Percentiles rank a stretch among this genome's conserved stretches.
phyloP scores from a whole-genome alignment of 2,888 invertebrate genomes.

The Apodemia duryi region DNA sequence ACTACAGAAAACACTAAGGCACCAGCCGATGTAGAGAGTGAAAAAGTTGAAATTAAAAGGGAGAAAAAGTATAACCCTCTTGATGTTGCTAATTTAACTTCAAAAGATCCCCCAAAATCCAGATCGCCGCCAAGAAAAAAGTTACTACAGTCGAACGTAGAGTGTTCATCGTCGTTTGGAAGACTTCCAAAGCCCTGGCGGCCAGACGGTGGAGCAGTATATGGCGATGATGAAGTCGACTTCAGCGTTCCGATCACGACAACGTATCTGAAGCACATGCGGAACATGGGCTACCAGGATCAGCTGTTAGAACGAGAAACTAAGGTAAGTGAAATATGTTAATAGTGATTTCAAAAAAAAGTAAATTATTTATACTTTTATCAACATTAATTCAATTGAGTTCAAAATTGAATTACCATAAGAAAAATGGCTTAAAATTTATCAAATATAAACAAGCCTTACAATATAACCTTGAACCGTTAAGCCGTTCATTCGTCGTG shows the following conservation, averaged over 20 bases:
- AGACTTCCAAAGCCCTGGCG: conserved; percentile 81
- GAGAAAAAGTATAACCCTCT: conserved; percentile 80
- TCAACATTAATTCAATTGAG: neutral
- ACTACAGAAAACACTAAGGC: conserved; percentile 49
- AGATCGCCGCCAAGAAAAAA: conserved; percentile 73
- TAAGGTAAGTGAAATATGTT: conserved; percentile 51
- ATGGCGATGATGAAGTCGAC: conserved; percentile 81
- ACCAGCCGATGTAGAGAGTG: conserved; percentile 50
- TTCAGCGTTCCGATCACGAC: conserved; percentile 94
- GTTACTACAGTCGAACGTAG: conserved; percentile 53
- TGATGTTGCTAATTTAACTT: conserved; percentile 81
- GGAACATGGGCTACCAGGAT: conserved; percentile 80
- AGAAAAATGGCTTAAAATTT: neutral
- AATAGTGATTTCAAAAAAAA: neutral
- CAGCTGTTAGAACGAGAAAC: conserved; percentile 39
- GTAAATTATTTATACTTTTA: neutral
- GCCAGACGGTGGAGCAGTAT: conserved; percentile 64
- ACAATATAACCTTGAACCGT: conserved; percentile 3
- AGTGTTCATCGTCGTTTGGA: conserved; percentile 58
- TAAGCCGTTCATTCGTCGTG: conserved; percentile 1
- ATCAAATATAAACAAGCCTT: neutral
- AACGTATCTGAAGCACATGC: conserved; percentile 91
- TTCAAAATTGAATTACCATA: neutral
- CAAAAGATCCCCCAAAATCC: conserved; percentile 79
- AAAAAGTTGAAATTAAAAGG: conserved; percentile 53